Base-by-base conservation (phyloP, 2,888 invertebrate species). In the Crioceris asparagi region DNA sequence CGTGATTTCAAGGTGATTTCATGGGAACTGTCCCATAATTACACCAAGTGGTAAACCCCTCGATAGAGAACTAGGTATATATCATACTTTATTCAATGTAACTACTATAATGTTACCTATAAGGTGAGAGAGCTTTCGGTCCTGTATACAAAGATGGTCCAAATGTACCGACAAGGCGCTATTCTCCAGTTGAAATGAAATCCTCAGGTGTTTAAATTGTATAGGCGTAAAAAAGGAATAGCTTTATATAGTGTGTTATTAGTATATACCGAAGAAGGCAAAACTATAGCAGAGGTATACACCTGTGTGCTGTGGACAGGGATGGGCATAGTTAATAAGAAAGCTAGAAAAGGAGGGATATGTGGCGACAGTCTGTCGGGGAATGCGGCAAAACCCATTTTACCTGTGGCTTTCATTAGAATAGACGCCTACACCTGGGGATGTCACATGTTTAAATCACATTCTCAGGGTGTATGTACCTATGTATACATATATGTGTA, bases 311-410 rank as follows among this genome's bases (percentile, higher is more conserved):
- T n/a, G n/a, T n/a, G n/a, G n/a, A n/a, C n/a, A 39, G 34, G 35
- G 38, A 38, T 36, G 32, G 39, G 45, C 35, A 48, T 39, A 27
- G 31, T 17, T 14, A 25, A 25, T 23, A 37, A 38, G 44, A 38
- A 47, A 33, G 52, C 39, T 39, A 43, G 51, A 59, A 36, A 46
- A 47, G 53, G 58, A 57, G 36, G 48, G 49, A 47, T 39, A 39
- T 50, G 51, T 60, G 64, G 62, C 61, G 64, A 62, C 64, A 57
- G 52, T 46, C 46, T 52, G 64, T 58, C 64, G 63, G 58, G 53
- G 64, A 64, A 64, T 64, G 64, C 62, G 56, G 58, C 57, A 59
- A 61, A 61, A 61, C 59, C 55, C 54, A 56, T 60, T 60, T 57
- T 62, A 62, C 62, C 62, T 64, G 61, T 56, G 56, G 49, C 43